Conservation (phyloP, 2,797 vertebrate genomes). For the Meda fulgida region DNA sequence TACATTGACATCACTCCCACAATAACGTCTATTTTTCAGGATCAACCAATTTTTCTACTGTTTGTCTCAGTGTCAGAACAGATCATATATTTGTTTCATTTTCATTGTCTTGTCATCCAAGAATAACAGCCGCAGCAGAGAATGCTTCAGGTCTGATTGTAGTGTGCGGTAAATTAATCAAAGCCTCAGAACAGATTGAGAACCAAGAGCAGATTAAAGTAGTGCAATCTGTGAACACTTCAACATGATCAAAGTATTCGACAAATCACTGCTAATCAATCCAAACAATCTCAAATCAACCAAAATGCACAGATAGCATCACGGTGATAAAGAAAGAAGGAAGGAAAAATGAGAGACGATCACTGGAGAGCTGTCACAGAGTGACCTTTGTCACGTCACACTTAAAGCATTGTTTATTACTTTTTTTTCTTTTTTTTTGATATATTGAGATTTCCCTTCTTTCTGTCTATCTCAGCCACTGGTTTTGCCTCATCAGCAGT, state of each 20-base stretch:
- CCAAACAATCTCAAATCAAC: constrained; percentile 40
- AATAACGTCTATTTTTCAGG: constrained; percentile 16
- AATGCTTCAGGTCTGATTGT: constrained; percentile 43
- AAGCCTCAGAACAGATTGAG: constrained; percentile 47
- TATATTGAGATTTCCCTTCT: neutral
- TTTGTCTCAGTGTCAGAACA: constrained; percentile 20
- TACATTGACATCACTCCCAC: neutral
- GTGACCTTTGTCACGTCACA: neutral
- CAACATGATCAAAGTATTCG: constrained; percentile 62
- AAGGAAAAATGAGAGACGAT: constrained; percentile 53
- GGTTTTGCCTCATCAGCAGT: constrained; percentile 79
- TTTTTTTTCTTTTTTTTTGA: fast-evolving
- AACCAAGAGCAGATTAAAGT: constrained; percentile 48
- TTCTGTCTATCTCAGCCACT: neutral
- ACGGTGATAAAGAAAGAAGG: constrained; percentile 22
- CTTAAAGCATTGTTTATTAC: neutral
- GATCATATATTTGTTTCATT: constrained; percentile 31
- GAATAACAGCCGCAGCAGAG: constrained; percentile 9
- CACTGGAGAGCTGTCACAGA: neutral
- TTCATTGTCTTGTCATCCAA: constrained; percentile 10
- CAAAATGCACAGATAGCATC: constrained; percentile 34
- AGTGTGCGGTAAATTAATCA: constrained; percentile 47
- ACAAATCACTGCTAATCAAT: constrained; percentile 57
- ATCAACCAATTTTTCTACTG: neutral
- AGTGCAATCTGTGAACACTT: constrained; percentile 61